These are phyloP conservation scores for Lithobates pipiens DNA, from an alignment of 2,797 vertebrate species.

Conservation along the genomic window DNA sequence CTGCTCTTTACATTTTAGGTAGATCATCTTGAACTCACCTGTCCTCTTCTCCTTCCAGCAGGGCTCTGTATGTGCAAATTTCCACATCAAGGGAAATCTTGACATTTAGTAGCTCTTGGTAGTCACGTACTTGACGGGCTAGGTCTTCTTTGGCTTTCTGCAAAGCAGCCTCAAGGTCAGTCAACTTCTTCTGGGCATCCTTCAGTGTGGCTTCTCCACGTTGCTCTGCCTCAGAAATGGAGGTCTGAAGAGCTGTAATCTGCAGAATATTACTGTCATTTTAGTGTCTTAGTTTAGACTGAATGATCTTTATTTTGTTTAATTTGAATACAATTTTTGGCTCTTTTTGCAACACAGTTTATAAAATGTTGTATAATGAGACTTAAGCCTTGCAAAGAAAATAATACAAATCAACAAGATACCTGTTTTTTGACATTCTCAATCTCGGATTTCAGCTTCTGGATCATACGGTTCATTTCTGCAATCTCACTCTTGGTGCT, in stretches of 20 bases:
- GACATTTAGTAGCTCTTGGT: constrained; percentile 88
- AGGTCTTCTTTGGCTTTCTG: constrained; percentile 84
- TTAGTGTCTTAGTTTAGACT: neutral
- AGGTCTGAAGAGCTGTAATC: constrained; percentile 78
- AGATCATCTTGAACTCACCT: constrained; percentile 60
- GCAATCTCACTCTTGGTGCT: constrained; percentile 88
- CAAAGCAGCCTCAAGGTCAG: constrained; percentile 79
- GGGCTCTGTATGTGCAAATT: constrained; percentile 83
- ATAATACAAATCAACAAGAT: constrained; percentile 13
- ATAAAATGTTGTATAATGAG: neutral
- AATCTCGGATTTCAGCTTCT: constrained; percentile 87
- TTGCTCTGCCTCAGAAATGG: constrained; percentile 69
- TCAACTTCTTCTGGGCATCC: constrained; percentile 72
- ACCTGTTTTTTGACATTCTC: constrained; percentile 92
- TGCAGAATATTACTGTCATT: constrained; percentile 35
- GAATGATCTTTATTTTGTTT: neutral
- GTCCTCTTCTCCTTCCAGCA: constrained; percentile 79
- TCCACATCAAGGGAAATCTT: constrained; percentile 74
- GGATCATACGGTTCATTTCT: constrained; percentile 89
- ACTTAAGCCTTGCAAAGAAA: neutral
- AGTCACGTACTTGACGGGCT: constrained; percentile 79
- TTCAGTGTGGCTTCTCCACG: constrained; percentile 76
- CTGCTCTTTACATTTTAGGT: too few species aligned
- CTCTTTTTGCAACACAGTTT: neutral
- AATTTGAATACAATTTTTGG: neutral